Evolutionary conservation across 2,888 invertebrate genomes (phyloP), one percentile per base, ranked within the genome.

Genomic region (Resseliella maxima): DNA sequence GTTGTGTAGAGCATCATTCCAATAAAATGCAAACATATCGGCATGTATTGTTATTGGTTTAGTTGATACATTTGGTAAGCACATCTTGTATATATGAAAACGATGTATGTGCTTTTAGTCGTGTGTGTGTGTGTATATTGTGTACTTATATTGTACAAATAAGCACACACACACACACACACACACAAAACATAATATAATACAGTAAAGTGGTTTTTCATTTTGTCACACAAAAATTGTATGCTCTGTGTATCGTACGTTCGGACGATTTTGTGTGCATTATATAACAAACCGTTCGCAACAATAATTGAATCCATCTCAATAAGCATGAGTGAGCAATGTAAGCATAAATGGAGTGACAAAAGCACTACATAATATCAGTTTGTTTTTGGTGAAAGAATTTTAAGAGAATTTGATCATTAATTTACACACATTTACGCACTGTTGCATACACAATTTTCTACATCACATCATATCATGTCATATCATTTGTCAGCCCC

Each of bases 1-100:
- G 72, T 72, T 72, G 72, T 72, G 31, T 0, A 72, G 72, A 27
- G 72, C 72, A 72, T 72, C 72, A 72, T 31, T 72, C 35, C 72
- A 72, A 72, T 72, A 72, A 72, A 72, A 72, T 72, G 72, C 72
- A 72, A 72, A 72, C 72, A 72, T 72, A 72, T 72, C 72, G 72
- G 72, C 72, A 72, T 72, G 72, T 72, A 72, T 72, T 72, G 72
- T 72, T 72, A 72, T 72, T 72, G 72, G 72, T 72, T 72, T 35
- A 72, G 72, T 72, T 72, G 72, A 72, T 72, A 72, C 72, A 72
- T 72, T 72, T 72, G 72, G 72, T 72, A 72, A 72, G 72, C 72
- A 50, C 18, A 21, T 18, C 6, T 21, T 12, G 21, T 12, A 24
- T 59, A 59, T 59, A 59, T 2, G 5, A 41, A 41, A 41, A 41